Evolutionary conservation across 2,888 invertebrate genomes (phyloP).

Genomic region (Limnephilus rhombicus): DNA sequence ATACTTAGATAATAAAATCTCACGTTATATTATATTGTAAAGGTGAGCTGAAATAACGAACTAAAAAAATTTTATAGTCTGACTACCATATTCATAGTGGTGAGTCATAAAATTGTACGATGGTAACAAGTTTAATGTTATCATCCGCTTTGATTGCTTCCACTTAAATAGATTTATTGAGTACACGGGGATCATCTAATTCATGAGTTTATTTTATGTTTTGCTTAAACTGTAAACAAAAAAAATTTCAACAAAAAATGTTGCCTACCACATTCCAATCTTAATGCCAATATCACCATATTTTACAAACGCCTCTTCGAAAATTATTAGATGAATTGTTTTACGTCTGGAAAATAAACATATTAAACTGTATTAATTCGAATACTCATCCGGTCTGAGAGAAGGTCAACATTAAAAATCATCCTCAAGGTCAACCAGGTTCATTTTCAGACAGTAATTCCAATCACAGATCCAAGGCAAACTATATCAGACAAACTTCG

Average conservation of each 20-base stretch:
- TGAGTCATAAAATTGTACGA: not conserved
- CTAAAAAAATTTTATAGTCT: not conserved
- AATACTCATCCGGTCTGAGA: not conserved
- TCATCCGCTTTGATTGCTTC: not conserved
- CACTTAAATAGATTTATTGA: not conserved
- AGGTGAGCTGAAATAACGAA: not conserved
- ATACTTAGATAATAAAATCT: not conserved
- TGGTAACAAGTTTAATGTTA: not conserved
- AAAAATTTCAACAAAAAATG: not conserved
- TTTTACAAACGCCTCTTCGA: not conserved
- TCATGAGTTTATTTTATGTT: not conserved
- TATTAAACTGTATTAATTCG: not conserved
- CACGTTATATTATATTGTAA: not conserved
- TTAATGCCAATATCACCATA: not conserved
- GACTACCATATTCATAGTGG: not conserved
- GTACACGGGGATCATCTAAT: not conserved
- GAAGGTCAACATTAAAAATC: constrained; percentile 25
- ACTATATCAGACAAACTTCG: not conserved
- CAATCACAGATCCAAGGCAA: constrained; percentile 7
- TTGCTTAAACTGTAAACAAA: not conserved
- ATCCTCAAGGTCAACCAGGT: constrained; percentile 13
- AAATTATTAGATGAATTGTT: not conserved
- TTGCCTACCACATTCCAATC: not conserved
- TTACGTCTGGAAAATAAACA: not conserved
- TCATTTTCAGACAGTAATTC: constrained; percentile 3